phyloP scores from a whole-genome alignment of 1,140 invertebrate species.

The Drosophila tsacasi region DNA sequence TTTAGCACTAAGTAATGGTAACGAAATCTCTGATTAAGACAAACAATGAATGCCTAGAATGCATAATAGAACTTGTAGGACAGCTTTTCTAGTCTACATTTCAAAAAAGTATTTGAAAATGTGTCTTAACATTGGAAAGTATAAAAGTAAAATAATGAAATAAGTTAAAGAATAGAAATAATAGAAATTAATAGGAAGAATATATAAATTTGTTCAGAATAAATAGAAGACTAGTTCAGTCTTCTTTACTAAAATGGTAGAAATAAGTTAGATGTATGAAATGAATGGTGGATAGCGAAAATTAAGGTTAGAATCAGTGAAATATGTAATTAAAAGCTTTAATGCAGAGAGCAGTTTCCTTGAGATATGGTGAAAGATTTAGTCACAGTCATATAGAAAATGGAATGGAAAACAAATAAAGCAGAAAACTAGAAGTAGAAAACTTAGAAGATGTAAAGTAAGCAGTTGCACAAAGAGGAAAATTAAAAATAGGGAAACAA shows the following conservation, averaged over 20 bases:
- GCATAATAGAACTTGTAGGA: background rate
- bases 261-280: background rate
- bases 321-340: background rate
- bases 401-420: background rate
- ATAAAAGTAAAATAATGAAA: too few relatives aligned
- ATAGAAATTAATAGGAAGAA: background rate
- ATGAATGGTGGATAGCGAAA: background rate
- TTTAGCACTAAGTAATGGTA: background rate
- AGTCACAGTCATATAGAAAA: background rate
- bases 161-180: background rate
- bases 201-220: background rate
- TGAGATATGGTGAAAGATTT: background rate
- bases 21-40: background rate
- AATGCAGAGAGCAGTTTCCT: too few relatives aligned
- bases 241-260: too few relatives aligned
- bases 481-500: background rate
- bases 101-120: background rate
- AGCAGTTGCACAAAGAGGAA: background rate
- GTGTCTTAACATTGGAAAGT: background rate
- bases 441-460: background rate
- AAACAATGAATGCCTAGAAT: background rate
- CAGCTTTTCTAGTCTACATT: background rate
- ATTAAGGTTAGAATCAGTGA: too few relatives aligned
- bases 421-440: background rate
- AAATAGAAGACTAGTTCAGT: too few relatives aligned